Base-by-base conservation (phyloP, 2,113 vertebrate genomes). In the Puffinus mauretanicus region DNA sequence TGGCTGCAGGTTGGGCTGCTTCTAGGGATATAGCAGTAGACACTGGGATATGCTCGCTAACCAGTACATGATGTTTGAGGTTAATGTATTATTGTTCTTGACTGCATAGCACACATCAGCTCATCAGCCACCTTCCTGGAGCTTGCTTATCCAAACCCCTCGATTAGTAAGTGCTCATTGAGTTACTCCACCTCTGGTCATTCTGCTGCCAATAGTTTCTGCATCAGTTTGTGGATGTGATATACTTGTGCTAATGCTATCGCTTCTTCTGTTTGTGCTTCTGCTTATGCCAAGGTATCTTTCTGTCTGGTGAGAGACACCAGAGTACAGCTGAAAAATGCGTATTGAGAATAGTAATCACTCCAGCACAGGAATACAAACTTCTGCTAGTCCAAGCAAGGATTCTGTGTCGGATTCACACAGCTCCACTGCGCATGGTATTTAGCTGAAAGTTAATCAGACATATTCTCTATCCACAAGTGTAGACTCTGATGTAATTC, bases 161-260 rank as follows among this genome's bases (percentile, higher is more conserved):
- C 3, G 0, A 16, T 13, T 24, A 40, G 18, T 1, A 11, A 55
- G 6, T 7, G 13, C 40, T 62, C 16, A 4, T 7, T 52, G 84
- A 7, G 27, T 86, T 89, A 16, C 49, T 51, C 55, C 52, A 58
- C 17, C 60, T 55, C 92, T 67, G 17, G 20, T 81, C 42, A 34
- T 82, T 13, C 69, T 71, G 51, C 78, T 79, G 65, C 78, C 65
- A 42, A 6, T 3, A 57, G 22, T 15, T 84, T 73, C 55, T 92
- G 20, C 66, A 78, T 34, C 55, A 8, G 36, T n/a, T 57, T 49
- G 55, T 49, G 69, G 21, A 29, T 55, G 54, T 44, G 49, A 10
- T 67, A 1, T 49, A 27, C 55, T 72, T 4, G 0, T 60, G 29
- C 13, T 55, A 62, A 54, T 66, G 55, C 11, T 71, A 8, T 58